A percentile compares a stretch with the other conserved stretches of the same genome.
Evolutionary conservation across 2,113 vertebrate genomes (phyloP).

Genomic region (Melierax canorus): DNA sequence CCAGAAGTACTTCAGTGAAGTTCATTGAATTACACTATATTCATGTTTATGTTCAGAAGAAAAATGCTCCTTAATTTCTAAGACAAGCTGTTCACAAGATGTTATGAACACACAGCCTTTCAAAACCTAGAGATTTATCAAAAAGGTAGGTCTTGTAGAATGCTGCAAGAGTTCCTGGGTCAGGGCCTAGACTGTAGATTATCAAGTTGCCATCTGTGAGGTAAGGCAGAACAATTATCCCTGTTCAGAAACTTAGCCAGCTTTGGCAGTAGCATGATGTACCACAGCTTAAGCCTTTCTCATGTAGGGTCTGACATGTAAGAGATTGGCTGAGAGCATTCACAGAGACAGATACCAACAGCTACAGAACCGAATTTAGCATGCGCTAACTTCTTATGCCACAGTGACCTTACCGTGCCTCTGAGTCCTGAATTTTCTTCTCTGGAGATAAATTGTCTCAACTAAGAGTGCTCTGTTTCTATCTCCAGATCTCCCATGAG

Average conservation of each 20-base stretch:
- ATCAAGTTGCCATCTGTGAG: background rate
- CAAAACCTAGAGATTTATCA: slow-evolving; percentile 17
- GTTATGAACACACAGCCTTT: background rate
- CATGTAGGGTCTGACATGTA: background rate
- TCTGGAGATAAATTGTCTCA: background rate
- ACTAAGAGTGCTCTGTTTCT: background rate
- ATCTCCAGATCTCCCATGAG: background rate
- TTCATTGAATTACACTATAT: background rate
- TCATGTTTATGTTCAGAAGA: slow-evolving; percentile 8
- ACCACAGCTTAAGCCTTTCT: background rate
- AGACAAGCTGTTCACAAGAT: background rate
- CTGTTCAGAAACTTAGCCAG: background rate
- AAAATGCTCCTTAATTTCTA: slow-evolving; percentile 14
- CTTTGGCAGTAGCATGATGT: background rate
- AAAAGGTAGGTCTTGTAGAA: background rate
- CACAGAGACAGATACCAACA: background rate
- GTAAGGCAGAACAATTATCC: background rate
- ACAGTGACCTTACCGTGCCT: background rate
- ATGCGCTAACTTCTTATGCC: background rate
- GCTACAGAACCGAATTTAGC: background rate
- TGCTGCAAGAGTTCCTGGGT: background rate
- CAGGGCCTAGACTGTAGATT: background rate
- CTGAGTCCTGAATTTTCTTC: background rate
- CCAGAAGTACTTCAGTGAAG: slow-evolving; percentile 35
- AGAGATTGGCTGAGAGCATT: background rate